Evolutionary conservation across 2,888 invertebrate species (phyloP).

Genomic region (Panorpa germanica): DNA sequence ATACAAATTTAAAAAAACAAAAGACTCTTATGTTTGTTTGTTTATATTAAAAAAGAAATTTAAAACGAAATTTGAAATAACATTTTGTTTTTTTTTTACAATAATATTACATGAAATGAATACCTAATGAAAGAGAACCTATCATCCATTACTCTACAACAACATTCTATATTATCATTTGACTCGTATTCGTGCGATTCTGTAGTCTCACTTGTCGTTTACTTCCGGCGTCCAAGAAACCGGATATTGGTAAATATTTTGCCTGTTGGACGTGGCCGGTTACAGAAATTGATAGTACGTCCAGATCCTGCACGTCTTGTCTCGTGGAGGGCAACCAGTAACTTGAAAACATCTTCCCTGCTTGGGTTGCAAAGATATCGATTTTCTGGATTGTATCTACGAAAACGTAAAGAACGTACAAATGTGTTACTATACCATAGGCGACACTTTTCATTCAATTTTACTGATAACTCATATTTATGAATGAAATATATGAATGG

Average conservation of each 20-base stretch:
- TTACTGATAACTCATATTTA: constrained; percentile 1
- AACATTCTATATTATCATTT: too few relatives aligned
- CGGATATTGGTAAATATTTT: constrained; percentile 41
- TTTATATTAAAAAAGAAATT: too few relatives aligned
- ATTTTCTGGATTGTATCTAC: constrained; percentile 33
- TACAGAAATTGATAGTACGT: constrained; percentile 40
- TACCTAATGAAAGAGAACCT: too few relatives aligned
- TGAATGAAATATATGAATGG: constrained; percentile 1
- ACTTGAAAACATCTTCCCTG: constrained; percentile 37
- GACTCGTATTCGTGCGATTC: too few relatives aligned
- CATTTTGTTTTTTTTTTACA: too few relatives aligned
- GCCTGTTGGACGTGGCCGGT: constrained; percentile 36
- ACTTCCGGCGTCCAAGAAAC: constrained; percentile 38
- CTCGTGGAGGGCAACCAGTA: constrained; percentile 38
- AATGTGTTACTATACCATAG: not conserved
- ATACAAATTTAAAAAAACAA: too few relatives aligned
- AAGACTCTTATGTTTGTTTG: too few relatives aligned
- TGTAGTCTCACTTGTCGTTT: too few relatives aligned
- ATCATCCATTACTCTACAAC: too few relatives aligned
- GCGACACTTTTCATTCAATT: not conserved
- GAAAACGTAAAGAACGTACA: not conserved
- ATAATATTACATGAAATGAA: too few relatives aligned
- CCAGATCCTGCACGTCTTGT: constrained; percentile 31
- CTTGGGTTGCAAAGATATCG: constrained; percentile 40
- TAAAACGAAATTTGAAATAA: too few relatives aligned